These are phyloP conservation scores for Melanargia galathea DNA, from an alignment of 2,888 invertebrate genomes.

Conservation along the genomic window DNA sequence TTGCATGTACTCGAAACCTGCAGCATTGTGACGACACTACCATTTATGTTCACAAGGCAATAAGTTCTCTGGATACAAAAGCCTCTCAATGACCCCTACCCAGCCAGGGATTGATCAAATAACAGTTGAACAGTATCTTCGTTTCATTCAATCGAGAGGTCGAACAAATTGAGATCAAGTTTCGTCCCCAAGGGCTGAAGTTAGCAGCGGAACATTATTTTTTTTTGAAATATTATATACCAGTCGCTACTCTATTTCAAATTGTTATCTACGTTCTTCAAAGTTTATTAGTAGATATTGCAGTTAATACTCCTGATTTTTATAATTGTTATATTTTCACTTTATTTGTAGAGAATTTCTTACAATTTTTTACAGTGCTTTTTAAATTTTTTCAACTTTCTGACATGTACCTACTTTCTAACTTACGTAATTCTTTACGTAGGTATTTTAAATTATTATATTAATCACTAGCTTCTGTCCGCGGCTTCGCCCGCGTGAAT, in stretches of 20 bases:
- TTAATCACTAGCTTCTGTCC: too few relatives aligned
- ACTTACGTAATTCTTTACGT: too few relatives aligned
- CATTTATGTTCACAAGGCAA: constrained; percentile 3
- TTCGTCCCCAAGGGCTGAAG: neutral
- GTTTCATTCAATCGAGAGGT: constrained; percentile 4
- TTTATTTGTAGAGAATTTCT: too few relatives aligned
- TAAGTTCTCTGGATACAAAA: neutral
- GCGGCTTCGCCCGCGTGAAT: too few relatives aligned
- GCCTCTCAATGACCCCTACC: constrained; percentile 6
- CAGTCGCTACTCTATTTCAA: neutral
- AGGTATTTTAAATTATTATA: too few relatives aligned
- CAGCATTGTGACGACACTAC: constrained; percentile 10
- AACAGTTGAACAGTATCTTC: neutral
- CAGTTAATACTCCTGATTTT: too few relatives aligned
- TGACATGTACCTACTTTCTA: too few relatives aligned
- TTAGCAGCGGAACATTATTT: constrained; percentile 2
- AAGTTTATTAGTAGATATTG: too few relatives aligned
- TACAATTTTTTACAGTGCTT: too few relatives aligned
- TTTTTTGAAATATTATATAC: neutral
- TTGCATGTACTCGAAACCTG: neutral
- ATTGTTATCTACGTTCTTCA: too few relatives aligned
- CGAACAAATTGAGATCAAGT: constrained; percentile 2
- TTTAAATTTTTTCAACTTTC: too few relatives aligned
- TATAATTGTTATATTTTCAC: too few relatives aligned
- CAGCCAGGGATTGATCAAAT: neutral